A percentile compares a stretch with the other conserved stretches of the same genome.
These are phyloP conservation scores for Melanaphis sacchari DNA, from an alignment of 1,140 invertebrate species.

Conservation along the genomic window DNA sequence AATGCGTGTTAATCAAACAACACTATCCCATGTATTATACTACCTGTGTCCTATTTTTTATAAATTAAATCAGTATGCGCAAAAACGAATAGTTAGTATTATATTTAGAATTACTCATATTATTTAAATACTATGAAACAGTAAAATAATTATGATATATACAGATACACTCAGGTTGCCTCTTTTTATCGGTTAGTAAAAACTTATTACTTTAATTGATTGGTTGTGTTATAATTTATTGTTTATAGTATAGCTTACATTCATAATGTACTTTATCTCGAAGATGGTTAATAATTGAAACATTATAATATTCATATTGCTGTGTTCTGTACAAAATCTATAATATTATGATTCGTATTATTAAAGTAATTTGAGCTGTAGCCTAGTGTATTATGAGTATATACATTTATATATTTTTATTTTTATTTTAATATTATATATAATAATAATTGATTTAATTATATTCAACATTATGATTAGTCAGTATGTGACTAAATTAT, in stretches of 20 bases:
- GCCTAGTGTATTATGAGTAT: neutral
- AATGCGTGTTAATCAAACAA: neutral
- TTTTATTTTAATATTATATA: neutral
- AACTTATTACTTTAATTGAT: neutral
- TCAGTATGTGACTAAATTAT: neutral
- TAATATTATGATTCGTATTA: neutral
- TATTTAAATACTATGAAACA: neutral
- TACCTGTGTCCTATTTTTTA: neutral
- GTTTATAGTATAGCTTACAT: neutral
- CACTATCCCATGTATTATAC: neutral
- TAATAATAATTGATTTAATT: neutral
- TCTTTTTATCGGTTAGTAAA: neutral
- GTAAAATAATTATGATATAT: neutral
- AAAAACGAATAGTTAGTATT: neutral
- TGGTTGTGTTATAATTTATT: neutral
- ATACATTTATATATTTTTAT: neutral
- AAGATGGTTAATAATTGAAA: neutral
- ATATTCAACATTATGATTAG: neutral
- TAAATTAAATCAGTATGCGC: neutral
- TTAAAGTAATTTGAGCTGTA: neutral
- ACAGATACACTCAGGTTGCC: too few relatives aligned
- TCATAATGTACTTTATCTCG: neutral
- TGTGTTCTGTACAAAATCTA: neutral
- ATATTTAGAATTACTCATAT: neutral
- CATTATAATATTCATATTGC: too few relatives aligned